A percentile compares a stretch with the other conserved stretches of the same genome.
Conservation (phyloP, 2,113 vertebrate species). For the Catharus fuscescens region DNA sequence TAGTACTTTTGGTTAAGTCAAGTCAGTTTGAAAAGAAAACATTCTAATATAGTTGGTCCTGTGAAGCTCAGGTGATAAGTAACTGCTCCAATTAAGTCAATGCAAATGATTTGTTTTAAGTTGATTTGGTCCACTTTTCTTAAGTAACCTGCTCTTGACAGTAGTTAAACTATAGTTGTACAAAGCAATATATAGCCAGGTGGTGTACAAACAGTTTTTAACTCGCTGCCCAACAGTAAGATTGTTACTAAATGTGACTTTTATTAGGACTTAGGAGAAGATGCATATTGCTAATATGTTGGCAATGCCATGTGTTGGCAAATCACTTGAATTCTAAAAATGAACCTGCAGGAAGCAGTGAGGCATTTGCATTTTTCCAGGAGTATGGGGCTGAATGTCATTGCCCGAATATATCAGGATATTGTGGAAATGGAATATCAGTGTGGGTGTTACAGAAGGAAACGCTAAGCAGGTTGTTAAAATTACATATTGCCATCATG, state of each 20-base stretch:
- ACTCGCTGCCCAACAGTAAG: neutral
- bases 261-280: neutral
- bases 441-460: neutral
- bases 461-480: neutral
- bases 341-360: constrained; percentile 25
- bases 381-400: constrained; percentile 7
- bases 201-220: neutral
- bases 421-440: neutral
- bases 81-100: neutral
- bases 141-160: neutral
- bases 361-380: neutral
- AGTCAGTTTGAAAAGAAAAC: neutral
- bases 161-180: neutral
- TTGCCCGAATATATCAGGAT: neutral
- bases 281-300: neutral
- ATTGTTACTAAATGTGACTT: neutral
- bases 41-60: neutral
- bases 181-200: neutral
- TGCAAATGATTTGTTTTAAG: neutral
- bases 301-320: neutral
- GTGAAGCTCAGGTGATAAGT: neutral
- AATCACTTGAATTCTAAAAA: constrained; percentile 14
- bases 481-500: neutral
- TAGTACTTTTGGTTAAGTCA: neutral
- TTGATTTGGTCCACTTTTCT: neutral